phyloP scores from a whole-genome alignment of 2,113 vertebrate genomes.

The Coptodon rendalli region DNA sequence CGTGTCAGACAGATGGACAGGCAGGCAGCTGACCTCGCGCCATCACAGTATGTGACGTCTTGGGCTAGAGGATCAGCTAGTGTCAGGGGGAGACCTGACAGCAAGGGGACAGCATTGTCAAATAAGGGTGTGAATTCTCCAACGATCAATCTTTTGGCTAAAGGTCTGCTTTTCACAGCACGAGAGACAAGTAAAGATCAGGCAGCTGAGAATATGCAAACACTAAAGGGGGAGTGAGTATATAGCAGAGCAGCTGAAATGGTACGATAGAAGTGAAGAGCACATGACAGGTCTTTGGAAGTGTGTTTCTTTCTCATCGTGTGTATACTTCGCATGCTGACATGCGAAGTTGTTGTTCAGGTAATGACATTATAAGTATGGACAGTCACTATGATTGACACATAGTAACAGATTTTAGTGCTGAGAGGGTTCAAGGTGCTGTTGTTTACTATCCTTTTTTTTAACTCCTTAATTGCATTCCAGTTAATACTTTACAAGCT shows the following conservation, averaged over 20 bases:
- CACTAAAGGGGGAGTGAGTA: background rate
- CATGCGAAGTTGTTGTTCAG: background rate
- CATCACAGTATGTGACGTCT: constrained; percentile 17
- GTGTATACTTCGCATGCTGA: background rate
- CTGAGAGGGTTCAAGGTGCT: background rate
- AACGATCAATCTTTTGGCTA: background rate
- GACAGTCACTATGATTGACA: constrained; percentile 24
- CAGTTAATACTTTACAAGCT: background rate
- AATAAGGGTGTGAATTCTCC: background rate
- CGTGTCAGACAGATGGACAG: constrained; percentile 35
- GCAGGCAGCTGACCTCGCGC: constrained; percentile 40
- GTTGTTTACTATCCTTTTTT: background rate
- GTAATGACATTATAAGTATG: constrained; percentile 44
- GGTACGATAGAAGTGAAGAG: constrained; percentile 53
- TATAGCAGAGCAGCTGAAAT: background rate
- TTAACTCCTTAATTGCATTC: background rate
- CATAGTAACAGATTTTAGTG: background rate
- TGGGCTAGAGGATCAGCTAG: background rate
- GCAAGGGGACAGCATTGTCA: background rate
- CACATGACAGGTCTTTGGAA: constrained; percentile 54
- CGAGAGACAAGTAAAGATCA: background rate
- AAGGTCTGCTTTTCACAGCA: background rate
- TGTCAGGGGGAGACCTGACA: background rate
- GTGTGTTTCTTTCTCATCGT: background rate
- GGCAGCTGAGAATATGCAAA: background rate